Base-by-base conservation (phyloP, 1,140 invertebrate genomes). In the Drosophila santomea region DNA sequence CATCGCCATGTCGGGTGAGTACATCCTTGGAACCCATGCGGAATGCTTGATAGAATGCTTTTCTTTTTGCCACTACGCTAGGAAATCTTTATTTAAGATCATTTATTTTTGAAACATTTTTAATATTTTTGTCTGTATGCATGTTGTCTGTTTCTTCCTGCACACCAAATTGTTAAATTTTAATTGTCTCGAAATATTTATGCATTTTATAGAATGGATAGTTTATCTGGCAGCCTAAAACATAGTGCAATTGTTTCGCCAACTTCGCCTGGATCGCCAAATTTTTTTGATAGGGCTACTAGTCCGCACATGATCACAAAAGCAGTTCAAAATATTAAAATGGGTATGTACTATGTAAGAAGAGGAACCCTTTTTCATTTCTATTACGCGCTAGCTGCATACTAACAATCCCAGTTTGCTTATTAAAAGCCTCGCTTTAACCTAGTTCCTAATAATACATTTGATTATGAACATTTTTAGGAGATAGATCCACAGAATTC, bases 191-290 rank as follows among this genome's bases (percentile, higher is more conserved):
- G 15, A 20, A 44, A 0, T 4, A 57, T 28, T 39, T 58, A 23
- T 59, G 52, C 39, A 28, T 23, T 35, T 92, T 92, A 2, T 82
- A 97, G 96, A 2, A 97, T 99, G 96, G 98, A 99, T 93, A 98
- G 97, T 78, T 95, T 97, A 48, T 98, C 97, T 77, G 98, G 98
- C 48, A 98, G 97, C 91, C 94, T 99, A 36, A 94, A 95, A 78
- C 97, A 98, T 86, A 98, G 97, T 76, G 97, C 98, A 86, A 96
- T 97, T 5, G 97, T 96, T 56, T 98, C 97, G 1, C 97, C 97
- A 1, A 94, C 94, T 2, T 96, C 96, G 8, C 96, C 97, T 0
- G 95, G 94, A 32, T 95, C 96, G 45, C 94, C 95, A 0, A 94
- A 95, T 67, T 93, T 93, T 38, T 80, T 92, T 12, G 88, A 90